Conservation (phyloP, 53 echinoderm and acorn worm species). For the Crossaster papposus region DNA sequence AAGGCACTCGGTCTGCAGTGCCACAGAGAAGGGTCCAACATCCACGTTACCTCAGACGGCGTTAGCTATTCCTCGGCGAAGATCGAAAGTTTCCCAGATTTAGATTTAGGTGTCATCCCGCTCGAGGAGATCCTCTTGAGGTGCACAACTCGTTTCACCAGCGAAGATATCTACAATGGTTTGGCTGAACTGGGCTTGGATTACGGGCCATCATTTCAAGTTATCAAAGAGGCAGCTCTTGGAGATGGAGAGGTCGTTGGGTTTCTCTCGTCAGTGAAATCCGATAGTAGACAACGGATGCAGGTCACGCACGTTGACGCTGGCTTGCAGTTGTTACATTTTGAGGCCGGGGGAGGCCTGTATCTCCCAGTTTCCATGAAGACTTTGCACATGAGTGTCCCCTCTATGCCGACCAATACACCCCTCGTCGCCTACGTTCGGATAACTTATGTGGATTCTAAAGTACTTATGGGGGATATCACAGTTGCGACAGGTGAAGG, state of each 20-base stretch:
- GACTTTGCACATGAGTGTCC: slow-evolving; percentile 67
- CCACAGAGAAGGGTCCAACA: neutral
- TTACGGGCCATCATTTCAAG: slow-evolving; percentile 77
- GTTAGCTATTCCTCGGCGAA: neutral
- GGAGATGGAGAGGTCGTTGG: slow-evolving; percentile 80
- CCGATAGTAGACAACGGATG: slow-evolving; percentile 75
- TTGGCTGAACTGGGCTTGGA: slow-evolving; percentile 64
- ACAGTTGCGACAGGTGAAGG: slow-evolving; percentile 56
- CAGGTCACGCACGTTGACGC: slow-evolving; percentile 77
- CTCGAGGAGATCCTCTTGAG: slow-evolving; percentile 42
- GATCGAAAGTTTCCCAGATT: neutral
- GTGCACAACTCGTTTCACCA: slow-evolving; percentile 47
- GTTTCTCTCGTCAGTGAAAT: slow-evolving; percentile 36
- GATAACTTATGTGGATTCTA: slow-evolving; percentile 68
- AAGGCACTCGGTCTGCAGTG: slow-evolving; percentile 3
- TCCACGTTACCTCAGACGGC: neutral
- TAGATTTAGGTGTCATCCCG: neutral
- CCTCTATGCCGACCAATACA: slow-evolving; percentile 64
- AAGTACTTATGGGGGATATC: slow-evolving; percentile 65
- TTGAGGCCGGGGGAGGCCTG: slow-evolving; percentile 55
- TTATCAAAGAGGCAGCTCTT: slow-evolving; percentile 65
- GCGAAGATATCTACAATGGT: slow-evolving; percentile 67
- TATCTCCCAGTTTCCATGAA: slow-evolving; percentile 72
- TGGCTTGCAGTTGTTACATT: slow-evolving; percentile 76
- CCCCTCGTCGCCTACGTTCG: slow-evolving; percentile 62